These are phyloP conservation scores for Stenichneumon culpator DNA, from an alignment of 2,888 invertebrate species.

Conservation along the genomic window DNA sequence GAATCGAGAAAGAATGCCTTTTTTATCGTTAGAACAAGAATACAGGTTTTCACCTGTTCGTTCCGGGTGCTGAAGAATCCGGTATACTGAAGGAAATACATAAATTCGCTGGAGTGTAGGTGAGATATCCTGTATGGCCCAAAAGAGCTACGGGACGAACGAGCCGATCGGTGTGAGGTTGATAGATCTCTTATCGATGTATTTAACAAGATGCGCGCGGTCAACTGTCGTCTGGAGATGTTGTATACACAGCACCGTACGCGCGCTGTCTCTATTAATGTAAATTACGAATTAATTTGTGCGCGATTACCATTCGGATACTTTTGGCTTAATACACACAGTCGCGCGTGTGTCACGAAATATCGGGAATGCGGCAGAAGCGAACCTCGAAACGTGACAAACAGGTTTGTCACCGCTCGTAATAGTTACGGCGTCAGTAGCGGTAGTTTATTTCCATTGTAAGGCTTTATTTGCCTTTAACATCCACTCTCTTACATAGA, in stretches of 20 bases:
- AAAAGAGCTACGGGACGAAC: not conserved
- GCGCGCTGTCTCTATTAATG: not conserved
- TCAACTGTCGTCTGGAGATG: not conserved
- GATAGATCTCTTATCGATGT: conserved; percentile 31
- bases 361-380: conserved; percentile 4
- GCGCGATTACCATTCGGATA: not conserved
- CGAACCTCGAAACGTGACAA: not conserved
- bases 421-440: not conserved
- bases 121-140: not conserved
- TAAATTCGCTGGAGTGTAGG: not conserved
- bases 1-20: conserved; percentile 14
- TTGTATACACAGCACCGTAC: conserved; percentile 16
- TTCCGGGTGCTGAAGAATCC: not conserved
- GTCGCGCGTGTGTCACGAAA: not conserved
- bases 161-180: not conserved
- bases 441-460: not conserved
- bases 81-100: not conserved
- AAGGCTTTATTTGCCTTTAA: not conserved
- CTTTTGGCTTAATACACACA: not conserved
- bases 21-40: not conserved
- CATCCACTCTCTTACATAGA: not conserved
- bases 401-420: not conserved
- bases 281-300: conserved; percentile 12
- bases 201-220: not conserved
- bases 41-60: not conserved